Base-by-base conservation (phyloP, 2,797 vertebrate genomes). In the Ptychadena robeensis region DNA sequence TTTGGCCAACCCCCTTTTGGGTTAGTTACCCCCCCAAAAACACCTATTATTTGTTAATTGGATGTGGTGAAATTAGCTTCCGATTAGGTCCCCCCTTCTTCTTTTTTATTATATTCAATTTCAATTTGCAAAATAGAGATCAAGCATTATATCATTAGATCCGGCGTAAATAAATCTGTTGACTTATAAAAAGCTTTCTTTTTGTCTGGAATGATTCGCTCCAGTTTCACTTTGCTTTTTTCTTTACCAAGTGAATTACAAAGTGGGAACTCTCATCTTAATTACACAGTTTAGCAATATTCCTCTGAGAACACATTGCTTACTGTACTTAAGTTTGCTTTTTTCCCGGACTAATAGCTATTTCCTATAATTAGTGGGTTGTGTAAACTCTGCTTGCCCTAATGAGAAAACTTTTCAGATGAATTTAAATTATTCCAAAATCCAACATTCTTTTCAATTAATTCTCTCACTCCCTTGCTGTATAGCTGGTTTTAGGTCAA, bases 351-450 rank as follows among this genome's bases (percentile, higher is more conserved):
- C 64, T 32, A 15, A 15, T 32, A 66, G 64, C 64, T 66, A 66
- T 66, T 66, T 66, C 64, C 64, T 66, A 30, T 66, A 30, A 18
- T 32, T 66, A 66, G 32, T 66, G 64, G 25, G n/a, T 18, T 32
- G 64, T 27, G 30, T 66, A 66, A 1, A 69, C 31, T 31, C 30
- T 66, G 64, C 11, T 66, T 66, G 30, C 64, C 14, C 30, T 66
- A 31, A 32, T 32, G 61, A 64, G 7, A 64, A 61, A 61, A 61
- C 59, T 22, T 53, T 53, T 22, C 44, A 53, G 6, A 53, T 53
- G 44, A 53, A 22, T 53, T 53, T 53, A 6, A 53, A 22, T 22
- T 22, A 6, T 53, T 53, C 15, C 15, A 53, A 53, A 8, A 53
- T 15, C 44, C 44, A 22, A 53, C 18, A 53, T 22, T 53, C 14